phyloP scores from a whole-genome alignment of 2,888 invertebrate genomes.

The Eupithecia insigniata region DNA sequence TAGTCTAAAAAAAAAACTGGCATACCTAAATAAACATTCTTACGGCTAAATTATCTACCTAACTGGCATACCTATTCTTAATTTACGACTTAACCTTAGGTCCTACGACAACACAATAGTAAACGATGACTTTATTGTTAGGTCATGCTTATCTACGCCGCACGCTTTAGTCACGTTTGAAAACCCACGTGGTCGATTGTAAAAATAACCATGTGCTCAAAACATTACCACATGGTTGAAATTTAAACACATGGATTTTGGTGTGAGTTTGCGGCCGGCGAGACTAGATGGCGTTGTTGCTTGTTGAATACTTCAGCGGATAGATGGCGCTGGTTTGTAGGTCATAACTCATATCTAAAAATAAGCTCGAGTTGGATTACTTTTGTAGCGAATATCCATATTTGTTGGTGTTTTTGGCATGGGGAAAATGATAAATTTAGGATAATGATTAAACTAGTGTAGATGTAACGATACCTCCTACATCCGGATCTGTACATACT shows the following conservation, averaged over 20 bases:
- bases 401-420: not conserved
- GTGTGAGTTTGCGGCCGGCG: not conserved
- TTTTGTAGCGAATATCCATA: constrained; percentile 19
- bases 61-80: not conserved
- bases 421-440: not conserved
- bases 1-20: not conserved
- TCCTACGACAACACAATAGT: constrained; percentile 25
- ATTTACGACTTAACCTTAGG: not conserved
- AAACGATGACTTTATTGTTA: constrained; percentile 11
- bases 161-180: constrained; percentile 21
- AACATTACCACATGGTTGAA: constrained; percentile 15
- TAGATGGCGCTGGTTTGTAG: constrained; percentile 25
- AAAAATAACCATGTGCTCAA: constrained; percentile 34
- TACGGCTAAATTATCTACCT: not conserved
- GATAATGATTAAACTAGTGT: too few relatives aligned
- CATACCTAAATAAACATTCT: not conserved
- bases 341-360: constrained; percentile 31
- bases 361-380: constrained; percentile 5
- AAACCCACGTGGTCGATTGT: constrained; percentile 27
- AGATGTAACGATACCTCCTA: too few relatives aligned
- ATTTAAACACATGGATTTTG: constrained; percentile 21
- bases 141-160: constrained; percentile 24
- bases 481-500: too few relatives aligned
- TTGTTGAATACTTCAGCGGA: not conserved
- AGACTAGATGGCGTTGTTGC: constrained; percentile 29